Evolutionary conservation across 2,797 vertebrate genomes (phyloP).

Genomic region (Hoplostethus mediterraneus): DNA sequence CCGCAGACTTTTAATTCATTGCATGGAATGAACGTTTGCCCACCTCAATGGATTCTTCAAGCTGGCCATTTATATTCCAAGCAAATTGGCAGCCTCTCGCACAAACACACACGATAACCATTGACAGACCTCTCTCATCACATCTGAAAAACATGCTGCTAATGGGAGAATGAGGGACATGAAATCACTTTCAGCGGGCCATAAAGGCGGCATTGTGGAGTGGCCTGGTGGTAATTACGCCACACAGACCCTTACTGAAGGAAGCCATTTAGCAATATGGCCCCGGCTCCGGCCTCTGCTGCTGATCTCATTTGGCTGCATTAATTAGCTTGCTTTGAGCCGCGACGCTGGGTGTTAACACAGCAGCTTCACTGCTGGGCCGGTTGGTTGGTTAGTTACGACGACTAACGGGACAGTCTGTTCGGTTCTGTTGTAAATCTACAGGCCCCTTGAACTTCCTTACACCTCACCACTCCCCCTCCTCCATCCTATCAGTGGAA

Average conservation of each 20-base stretch:
- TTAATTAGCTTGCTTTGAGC: conserved; percentile 92
- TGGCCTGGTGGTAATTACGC: conserved; percentile 75
- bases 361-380: conserved; percentile 69
- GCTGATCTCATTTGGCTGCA: conserved; percentile 97
- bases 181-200: conserved; percentile 94
- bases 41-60: conserved; percentile 36
- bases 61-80: conserved; percentile 57
- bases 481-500: conserved; percentile 68
- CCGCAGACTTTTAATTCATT: conserved; percentile 33
- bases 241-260: conserved; percentile 84
- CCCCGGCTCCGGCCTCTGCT: conserved; percentile 88
- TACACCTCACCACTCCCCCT: conserved; percentile 52
- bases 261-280: conserved; percentile 90
- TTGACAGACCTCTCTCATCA: conserved; percentile 69
- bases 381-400: conserved; percentile 64
- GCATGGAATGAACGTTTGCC: conserved; percentile 34
- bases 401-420: conserved; percentile 77
- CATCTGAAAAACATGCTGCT: conserved; percentile 62
- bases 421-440: conserved; percentile 69
- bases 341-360: conserved; percentile 70
- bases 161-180: conserved; percentile 84
- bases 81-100: conserved; percentile 59
- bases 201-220: conserved; percentile 91
- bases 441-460: conserved; percentile 73
- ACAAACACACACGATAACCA: conserved; percentile 66